Evolutionary conservation across 2,888 invertebrate species (phyloP), one percentile per base, ranked within the genome.

Genomic region (Trichacis sp.): DNA sequence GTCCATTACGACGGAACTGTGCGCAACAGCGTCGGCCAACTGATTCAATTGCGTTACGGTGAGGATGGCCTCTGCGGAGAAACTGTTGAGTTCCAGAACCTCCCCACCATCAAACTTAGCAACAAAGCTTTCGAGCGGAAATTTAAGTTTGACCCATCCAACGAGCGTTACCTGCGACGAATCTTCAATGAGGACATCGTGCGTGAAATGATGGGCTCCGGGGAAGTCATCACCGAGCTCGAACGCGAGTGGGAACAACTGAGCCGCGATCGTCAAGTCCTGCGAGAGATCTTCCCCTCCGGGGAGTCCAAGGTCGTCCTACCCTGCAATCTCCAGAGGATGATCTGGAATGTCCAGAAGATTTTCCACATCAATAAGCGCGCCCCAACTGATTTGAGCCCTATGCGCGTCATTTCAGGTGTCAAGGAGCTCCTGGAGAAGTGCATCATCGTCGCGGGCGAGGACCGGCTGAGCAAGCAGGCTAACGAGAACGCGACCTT

Each of bases 281-380:
- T 99, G 40, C 88, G 99, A 50, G 91, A 93, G 83, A 97, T 98
- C 77, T 99, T 99, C 86, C 97, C 98, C 0, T 96, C 94, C 73
- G 98, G 98, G 8, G 97, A 98, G 84, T 95, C 93, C 5, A 97
- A 96, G 85, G 96, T 99, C 55, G 98, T 98, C 77, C 84, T 99
- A 74, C 99, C 99, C 0, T 99, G 99, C 83, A 99, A 99, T 85
- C 88, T 99, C 66, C 95, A 96, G 80, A 90, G 99, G 74, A 96
- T 99, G 94, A 98, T 99, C 77, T 98, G 98, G 98, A 99, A 99
- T 85, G 98, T 98, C 0, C 98, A 99, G 85, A 99, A 99, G 84
- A 98, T 98, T 81, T 99, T 99, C 88, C 96, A 97, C 80, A 98
- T 99, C 62, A 97, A 99, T 81, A 94, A 94, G 78, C 88, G 97